Percentiles rank a stretch among this genome's conserved stretches.
Conservation (phyloP, 2,888 invertebrate species). For the Tortricodes alternella region DNA sequence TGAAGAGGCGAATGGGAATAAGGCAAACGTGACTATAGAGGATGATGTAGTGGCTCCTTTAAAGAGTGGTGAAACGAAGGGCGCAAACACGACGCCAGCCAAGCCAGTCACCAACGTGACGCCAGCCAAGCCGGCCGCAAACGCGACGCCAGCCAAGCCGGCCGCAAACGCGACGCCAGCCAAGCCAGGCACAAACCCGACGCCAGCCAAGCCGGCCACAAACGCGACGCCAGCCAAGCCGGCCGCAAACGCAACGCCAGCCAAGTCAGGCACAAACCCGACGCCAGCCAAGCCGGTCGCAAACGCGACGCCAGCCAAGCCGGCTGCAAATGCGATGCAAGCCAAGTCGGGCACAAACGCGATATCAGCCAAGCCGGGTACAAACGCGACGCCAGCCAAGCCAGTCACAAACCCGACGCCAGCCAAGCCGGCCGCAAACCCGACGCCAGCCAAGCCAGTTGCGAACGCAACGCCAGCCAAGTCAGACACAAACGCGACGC, state of each 20-base stretch:
- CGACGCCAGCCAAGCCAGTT: background rate
- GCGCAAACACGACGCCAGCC: slow-evolving; percentile 39
- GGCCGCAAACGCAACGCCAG: slow-evolving; percentile 39
- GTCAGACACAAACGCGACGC: slow-evolving; percentile 47
- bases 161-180: too few species aligned
- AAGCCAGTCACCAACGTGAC: too few species aligned
- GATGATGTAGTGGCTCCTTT: slow-evolving; percentile 35
- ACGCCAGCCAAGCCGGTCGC: slow-evolving; percentile 52
- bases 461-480: slow-evolving; percentile 42
- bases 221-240: too few species aligned
- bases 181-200: too few species aligned
- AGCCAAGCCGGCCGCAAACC: too few species aligned
- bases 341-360: too few species aligned
- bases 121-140: slow-evolving; percentile 47
- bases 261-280: too few species aligned
- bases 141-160: slow-evolving; percentile 55
- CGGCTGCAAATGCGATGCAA: too few species aligned
- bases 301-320: slow-evolving; percentile 53
- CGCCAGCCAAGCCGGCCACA: too few species aligned
- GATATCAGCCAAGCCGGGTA: too few species aligned
- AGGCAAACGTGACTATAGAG: slow-evolving; percentile 12
- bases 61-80: slow-evolving; percentile 33
- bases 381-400: too few species aligned
- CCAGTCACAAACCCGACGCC: too few species aligned
- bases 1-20: background rate